Evolutionary conservation across 2,113 vertebrate species (phyloP).

Genomic region (Melanerpes aurifrons): DNA sequence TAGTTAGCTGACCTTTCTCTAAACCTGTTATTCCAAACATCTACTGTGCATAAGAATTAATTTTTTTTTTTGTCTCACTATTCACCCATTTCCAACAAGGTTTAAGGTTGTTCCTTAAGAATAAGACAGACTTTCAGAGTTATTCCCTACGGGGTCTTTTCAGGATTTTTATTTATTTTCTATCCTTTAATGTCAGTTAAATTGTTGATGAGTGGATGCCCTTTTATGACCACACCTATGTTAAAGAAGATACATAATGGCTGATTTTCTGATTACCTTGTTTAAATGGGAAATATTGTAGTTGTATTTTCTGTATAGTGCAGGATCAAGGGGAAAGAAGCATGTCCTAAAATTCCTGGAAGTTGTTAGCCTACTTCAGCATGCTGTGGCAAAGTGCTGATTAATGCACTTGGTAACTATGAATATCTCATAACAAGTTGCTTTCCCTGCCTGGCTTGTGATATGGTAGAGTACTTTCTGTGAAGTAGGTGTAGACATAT

Average conservation of each 20-base stretch:
- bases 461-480: not conserved
- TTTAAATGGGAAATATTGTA: not conserved
- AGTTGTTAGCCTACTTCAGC: not conserved
- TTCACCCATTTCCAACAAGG: not conserved
- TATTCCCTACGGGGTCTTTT: not conserved
- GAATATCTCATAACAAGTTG: not conserved
- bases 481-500: not conserved
- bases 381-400: not conserved
- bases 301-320: not conserved
- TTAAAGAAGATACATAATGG: not conserved
- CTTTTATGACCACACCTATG: not conserved
- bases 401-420: not conserved
- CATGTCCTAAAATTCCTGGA: not conserved
- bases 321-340: not conserved
- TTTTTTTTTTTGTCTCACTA: not conserved
- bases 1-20: not conserved
- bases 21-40: not conserved
- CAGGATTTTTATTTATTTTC: not conserved
- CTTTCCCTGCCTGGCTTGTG: accelerated
- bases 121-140: not conserved
- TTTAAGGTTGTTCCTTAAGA: not conserved
- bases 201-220: not conserved
- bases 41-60: not conserved
- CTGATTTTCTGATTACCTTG: not conserved
- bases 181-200: not conserved